These are phyloP conservation scores for Coregonus clupeaformis DNA, from an alignment of 2,113 vertebrate species.

Conservation along the genomic window DNA sequence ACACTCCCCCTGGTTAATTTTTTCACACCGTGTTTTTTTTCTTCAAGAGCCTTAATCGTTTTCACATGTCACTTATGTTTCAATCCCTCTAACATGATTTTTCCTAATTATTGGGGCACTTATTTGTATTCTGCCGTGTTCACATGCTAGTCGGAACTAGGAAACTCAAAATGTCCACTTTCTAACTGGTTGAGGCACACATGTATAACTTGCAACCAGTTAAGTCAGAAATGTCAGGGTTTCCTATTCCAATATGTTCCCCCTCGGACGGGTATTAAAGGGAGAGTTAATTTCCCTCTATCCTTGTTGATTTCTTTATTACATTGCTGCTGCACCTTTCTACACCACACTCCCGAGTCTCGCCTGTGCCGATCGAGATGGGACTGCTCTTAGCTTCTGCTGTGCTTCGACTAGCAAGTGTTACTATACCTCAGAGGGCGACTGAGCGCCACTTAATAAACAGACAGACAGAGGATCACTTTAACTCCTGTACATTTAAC, in stretches of 20 bases:
- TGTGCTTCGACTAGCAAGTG: constrained; percentile 34
- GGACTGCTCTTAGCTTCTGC: constrained; percentile 28
- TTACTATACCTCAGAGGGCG: constrained; percentile 57
- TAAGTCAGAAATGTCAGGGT: no score
- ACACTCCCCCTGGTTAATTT: constrained; percentile 44
- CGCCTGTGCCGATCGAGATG: neutral
- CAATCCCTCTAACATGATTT: constrained; percentile 64
- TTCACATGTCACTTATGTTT: constrained; percentile 49
- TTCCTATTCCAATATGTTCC: neutral
- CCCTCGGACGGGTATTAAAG: constrained; percentile 60
- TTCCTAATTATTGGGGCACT: constrained; percentile 66
- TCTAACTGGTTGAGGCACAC: no score
- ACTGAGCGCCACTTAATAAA: constrained; percentile 68
- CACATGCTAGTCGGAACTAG: no score
- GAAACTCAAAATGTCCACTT: no score
- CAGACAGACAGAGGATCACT: constrained; percentile 68
- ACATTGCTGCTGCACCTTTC: no score
- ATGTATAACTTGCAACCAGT: no score
- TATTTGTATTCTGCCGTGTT: constrained; percentile 49
- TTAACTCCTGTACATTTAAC: constrained; percentile 68
- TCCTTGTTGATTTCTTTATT: constrained; percentile 73
- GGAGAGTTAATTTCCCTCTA: constrained; percentile 63
- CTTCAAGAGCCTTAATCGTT: constrained; percentile 55
- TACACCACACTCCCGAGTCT: constrained; percentile 23
- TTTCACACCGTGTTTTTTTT: no score